phyloP scores from a whole-genome alignment of 2,888 invertebrate genomes.

The Hypsopygia costalis region DNA sequence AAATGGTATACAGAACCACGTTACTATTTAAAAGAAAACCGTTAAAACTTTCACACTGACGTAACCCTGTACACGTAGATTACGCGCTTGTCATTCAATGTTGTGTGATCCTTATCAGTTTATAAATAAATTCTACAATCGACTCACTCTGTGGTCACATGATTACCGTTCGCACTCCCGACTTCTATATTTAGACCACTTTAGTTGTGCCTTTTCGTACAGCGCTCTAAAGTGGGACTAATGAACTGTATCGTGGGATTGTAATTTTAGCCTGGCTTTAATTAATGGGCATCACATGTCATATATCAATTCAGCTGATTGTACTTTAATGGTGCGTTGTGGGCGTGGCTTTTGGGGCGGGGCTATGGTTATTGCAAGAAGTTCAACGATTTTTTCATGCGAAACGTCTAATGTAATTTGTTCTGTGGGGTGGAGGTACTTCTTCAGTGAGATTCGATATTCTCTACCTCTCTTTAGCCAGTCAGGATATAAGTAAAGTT shows the following conservation, averaged over 20 bases:
- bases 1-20: no score
- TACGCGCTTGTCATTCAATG: slow-evolving; percentile 12
- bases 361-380: no score
- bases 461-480: no score
- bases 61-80: not conserved
- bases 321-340: not conserved
- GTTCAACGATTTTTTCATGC: no score
- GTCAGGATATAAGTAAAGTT: no score
- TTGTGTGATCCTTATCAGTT: slow-evolving; percentile 24
- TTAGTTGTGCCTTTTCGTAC: slow-evolving; percentile 47
- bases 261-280: slow-evolving; percentile 52
- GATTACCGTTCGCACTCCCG: slow-evolving; percentile 49
- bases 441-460: no score
- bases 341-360: not conserved
- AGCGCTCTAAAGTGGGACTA: slow-evolving; percentile 37
- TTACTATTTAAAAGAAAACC: no score
- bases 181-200: slow-evolving; percentile 66
- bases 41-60: slow-evolving; percentile 4
- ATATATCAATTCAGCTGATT: slow-evolving; percentile 12
- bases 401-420: no score
- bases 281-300: slow-evolving; percentile 45
- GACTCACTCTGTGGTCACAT: slow-evolving; percentile 48
- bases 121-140: slow-evolving; percentile 60
- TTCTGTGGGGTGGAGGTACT: no score
- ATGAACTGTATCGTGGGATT: slow-evolving; percentile 34